Conservation (phyloP, 2,888 invertebrate genomes). For the Drosophila multiciliata region DNA sequence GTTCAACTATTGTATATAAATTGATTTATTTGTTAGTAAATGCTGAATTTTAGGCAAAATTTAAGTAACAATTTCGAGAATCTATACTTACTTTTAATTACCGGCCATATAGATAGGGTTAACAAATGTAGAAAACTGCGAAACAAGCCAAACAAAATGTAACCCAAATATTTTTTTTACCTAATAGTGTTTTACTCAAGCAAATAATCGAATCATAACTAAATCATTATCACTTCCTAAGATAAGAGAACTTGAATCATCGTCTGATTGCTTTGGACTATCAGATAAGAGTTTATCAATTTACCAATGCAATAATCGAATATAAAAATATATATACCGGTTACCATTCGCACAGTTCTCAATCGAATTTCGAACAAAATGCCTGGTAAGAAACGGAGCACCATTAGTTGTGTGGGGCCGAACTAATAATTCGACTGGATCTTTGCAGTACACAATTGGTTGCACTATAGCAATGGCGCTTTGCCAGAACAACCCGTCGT, state of each 20-base stretch:
- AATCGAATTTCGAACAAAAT: constrained; percentile 39
- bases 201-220: background rate
- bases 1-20: constrained; percentile 58
- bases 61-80: constrained; percentile 23
- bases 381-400: constrained; percentile 61
- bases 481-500: constrained; percentile 85
- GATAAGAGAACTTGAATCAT: constrained; percentile 19
- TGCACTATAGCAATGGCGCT: constrained; percentile 85
- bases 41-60: constrained; percentile 73
- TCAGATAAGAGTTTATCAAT: constrained; percentile 29
- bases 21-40: constrained; percentile 56
- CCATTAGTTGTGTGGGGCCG: background rate
- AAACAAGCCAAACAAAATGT: background rate
- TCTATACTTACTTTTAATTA: constrained; percentile 42
- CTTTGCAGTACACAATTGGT: constrained; percentile 83
- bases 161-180: background rate
- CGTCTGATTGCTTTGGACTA: background rate
- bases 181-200: background rate
- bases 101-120: constrained; percentile 43
- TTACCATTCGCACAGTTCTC: constrained; percentile 29
- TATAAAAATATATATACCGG: constrained; percentile 8
- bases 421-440: constrained; percentile 14
- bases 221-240: background rate
- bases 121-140: constrained; percentile 56
- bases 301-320: background rate